Evolutionary conservation across 2,797 vertebrate species (phyloP).

Genomic region (Rhincodon typus): DNA sequence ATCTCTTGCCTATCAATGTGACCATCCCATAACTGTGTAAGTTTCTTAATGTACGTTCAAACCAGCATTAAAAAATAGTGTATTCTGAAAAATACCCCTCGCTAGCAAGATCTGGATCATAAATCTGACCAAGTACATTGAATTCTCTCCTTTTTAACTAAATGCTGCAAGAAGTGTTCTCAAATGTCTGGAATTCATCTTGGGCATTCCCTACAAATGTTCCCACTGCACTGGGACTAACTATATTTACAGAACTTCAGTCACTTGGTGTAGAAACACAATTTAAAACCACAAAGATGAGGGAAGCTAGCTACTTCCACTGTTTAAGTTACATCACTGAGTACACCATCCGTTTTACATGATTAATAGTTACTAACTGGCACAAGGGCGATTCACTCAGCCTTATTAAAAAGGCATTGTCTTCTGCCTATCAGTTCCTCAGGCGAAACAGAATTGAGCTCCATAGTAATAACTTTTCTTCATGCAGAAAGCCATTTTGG

Average conservation of each 20-base stretch:
- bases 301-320: neutral
- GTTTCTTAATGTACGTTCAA: neutral
- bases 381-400: neutral
- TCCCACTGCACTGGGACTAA: neutral
- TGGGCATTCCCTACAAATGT: neutral
- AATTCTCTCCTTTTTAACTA: neutral
- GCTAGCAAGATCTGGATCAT: neutral
- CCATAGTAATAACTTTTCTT: neutral
- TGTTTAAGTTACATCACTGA: neutral
- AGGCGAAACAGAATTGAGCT: neutral
- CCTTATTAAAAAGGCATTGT: neutral
- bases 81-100: neutral
- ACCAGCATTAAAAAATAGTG: neutral
- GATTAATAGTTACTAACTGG: neutral
- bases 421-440: neutral
- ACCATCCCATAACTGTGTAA: neutral
- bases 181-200: neutral
- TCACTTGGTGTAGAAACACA: neutral
- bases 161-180: neutral
- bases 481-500: neutral
- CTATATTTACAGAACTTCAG: neutral
- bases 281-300: neutral
- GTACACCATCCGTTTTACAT: neutral
- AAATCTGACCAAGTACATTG: neutral
- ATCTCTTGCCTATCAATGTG: neutral